Conservation (phyloP, 1,140 invertebrate species). For the Holcopasites calliopsidis region DNA sequence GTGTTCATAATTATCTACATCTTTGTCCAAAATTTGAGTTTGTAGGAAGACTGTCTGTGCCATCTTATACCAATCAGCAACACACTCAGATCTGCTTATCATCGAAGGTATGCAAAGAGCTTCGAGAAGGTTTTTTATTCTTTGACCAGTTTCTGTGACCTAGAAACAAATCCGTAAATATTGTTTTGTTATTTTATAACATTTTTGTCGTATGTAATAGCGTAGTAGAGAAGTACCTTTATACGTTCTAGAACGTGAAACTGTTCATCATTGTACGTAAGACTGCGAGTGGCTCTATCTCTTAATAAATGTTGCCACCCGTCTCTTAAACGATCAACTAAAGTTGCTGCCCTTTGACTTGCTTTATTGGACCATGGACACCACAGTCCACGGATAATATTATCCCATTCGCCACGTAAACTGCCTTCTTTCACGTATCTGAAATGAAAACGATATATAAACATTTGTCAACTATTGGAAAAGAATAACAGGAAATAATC, state of each 20-base stretch:
- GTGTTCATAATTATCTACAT: slow-evolving; percentile 82
- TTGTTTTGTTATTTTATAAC: slow-evolving; percentile 6
- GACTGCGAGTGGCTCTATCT: slow-evolving; percentile 89
- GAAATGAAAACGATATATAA: not conserved
- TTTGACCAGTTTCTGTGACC: slow-evolving; percentile 84
- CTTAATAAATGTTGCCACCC: slow-evolving; percentile 95
- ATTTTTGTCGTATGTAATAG: no score
- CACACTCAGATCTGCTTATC: slow-evolving; percentile 84
- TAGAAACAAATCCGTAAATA: slow-evolving; percentile 37
- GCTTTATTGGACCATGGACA: slow-evolving; percentile 85
- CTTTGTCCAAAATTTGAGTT: slow-evolving; percentile 87
- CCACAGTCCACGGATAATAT: slow-evolving; percentile 83
- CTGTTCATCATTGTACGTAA: slow-evolving; percentile 96
- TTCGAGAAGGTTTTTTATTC: slow-evolving; percentile 84
- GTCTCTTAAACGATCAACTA: slow-evolving; percentile 89
- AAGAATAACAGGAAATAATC: slow-evolving; percentile 60
- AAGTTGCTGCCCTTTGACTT: slow-evolving; percentile 85
- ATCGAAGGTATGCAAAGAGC: slow-evolving; percentile 84
- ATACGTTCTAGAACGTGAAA: slow-evolving; percentile 94
- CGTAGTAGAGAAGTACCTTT: slow-evolving; percentile 74
- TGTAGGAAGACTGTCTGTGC: slow-evolving; percentile 89
- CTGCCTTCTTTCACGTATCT: slow-evolving; percentile 80
- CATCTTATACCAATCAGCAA: slow-evolving; percentile 92
- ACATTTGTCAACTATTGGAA: not conserved
- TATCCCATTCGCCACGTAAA: slow-evolving; percentile 86